Evolutionary conservation across 2,888 invertebrate species (phyloP).

Genomic region (Schizaphis graminum): DNA sequence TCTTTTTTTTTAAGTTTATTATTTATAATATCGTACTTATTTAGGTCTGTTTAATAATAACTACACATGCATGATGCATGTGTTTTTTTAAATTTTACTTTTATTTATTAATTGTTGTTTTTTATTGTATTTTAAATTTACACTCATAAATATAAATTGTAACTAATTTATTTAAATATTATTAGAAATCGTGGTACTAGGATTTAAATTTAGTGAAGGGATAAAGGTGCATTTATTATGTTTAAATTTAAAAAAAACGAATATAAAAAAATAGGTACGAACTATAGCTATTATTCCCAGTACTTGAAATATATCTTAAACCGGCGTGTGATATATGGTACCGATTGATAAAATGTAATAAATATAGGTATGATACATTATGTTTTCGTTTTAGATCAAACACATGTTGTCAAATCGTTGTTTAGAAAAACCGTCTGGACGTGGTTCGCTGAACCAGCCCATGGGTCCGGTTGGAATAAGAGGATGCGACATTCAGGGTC

Average conservation of each 20-base stretch:
- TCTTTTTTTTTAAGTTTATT: neutral
- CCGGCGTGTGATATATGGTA: neutral
- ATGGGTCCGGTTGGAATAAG: conserved; percentile 80
- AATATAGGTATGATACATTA: neutral
- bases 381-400: conserved; percentile 72
- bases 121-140: neutral
- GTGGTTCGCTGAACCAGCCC: conserved; percentile 77
- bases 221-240: neutral
- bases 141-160: neutral
- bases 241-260: neutral
- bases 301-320: neutral
- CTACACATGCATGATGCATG: neutral
- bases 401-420: conserved; percentile 75
- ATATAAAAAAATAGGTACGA: neutral
- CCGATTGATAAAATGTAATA: neutral
- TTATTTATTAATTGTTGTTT: neutral
- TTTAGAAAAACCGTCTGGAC: conserved; percentile 77
- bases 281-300: neutral
- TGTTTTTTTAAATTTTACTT: neutral
- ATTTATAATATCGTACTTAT: neutral
- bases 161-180: neutral
- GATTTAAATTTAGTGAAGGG: neutral
- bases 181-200: neutral
- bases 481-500: conserved; percentile 75
- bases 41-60: conserved; percentile 20